Evolutionary conservation across 2,113 vertebrate genomes (phyloP), one percentile per base, ranked within the genome.

Genomic region (Otocyon megalotis): DNA sequence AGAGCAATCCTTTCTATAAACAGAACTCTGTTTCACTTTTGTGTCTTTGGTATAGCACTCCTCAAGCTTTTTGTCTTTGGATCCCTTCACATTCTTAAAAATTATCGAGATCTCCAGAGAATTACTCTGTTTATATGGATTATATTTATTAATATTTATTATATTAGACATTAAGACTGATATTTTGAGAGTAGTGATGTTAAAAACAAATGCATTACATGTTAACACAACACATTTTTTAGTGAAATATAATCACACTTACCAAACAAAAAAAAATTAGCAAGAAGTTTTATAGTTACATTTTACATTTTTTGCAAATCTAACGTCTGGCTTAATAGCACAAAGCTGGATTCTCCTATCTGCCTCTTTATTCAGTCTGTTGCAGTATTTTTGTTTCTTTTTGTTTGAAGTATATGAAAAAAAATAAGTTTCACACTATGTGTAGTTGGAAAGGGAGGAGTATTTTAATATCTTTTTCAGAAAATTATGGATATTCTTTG

Each of bases 111-210:
- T 72, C 37, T n/a, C 53, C 60, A 56, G 71, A 89, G 14, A 56
- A 5, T 5, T 89, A 94, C 81, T 72, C 86, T 72, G 13, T 74
- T 91, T 62, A 43, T 88, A 5, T 81, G 60, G n/a, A 82, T 63
- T 88, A 30, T 91, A 71, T 53, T 48, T 90, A 13, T 94, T n/a
- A 72, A 16, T 93, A 43, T 77, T 93, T 96, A 32, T 60, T 37
- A 54, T 91, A 32, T 96, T 94, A 92, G 26, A 71, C 22, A 56
- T 54, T 81, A 93, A 93, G 90, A 85, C 22, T 24, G 86, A 67
- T 20, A 91, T 86, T 79, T 79, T 54, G 30, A 87, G 63, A 90
- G 77, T 54, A 79, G 54, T 87, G 58, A 60, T 50, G 65, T 94
- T 82, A 72, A 83, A 77, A 54, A 30, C 8, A 79, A 58, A 30